Evolutionary conservation across 2,888 invertebrate genomes (phyloP), one percentile per base, ranked within the genome.

Genomic region (Caenorhabditis sp.): DNA sequence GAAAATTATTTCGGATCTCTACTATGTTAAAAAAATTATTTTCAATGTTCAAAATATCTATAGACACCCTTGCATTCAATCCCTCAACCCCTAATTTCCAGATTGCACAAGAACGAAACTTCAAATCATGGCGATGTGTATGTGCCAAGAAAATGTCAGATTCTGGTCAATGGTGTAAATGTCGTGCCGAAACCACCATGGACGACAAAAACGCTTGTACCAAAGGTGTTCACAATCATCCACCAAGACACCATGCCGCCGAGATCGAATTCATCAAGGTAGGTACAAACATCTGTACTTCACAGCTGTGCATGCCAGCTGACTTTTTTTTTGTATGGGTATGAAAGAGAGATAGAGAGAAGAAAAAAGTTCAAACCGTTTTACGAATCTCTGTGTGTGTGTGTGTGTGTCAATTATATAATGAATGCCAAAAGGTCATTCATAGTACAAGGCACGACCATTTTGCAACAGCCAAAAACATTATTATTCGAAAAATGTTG

Each of bases 201-300:
- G 82, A 83, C 62, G 86, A 87, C 62, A 76, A 77, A 50, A 82
- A 85, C 43, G 86, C 85, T 36, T 77, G 76, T 23, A 84, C 85
- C 38, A 87, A 87, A 60, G 85, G 85, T 49, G 77, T 80, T 58
- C 86, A 86, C 78, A 86, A 86, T 67, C 86, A 86, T 60, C 75
- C 80, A 7, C 84, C 86, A 27, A 85, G 83, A 67, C 85, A 86
- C 66, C 83, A 82, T 56, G 78, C 83, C 8, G 86, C 86, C n/a
- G 86, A 86, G 64, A 75, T 86, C 60, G 86, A 86, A 70, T 86
- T 83, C 77, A 85, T 86, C 73, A 86, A 86, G 84, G 85, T 85
- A 59, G 53, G 67, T 36, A 20, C 58, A 21, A 31, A 31, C 31
- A 31, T 31, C 31, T 38, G 53, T 21, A 53, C 53, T 38, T 38